Conservation (phyloP, 2,797 vertebrate genomes). For the Crypturellus tataupa region DNA sequence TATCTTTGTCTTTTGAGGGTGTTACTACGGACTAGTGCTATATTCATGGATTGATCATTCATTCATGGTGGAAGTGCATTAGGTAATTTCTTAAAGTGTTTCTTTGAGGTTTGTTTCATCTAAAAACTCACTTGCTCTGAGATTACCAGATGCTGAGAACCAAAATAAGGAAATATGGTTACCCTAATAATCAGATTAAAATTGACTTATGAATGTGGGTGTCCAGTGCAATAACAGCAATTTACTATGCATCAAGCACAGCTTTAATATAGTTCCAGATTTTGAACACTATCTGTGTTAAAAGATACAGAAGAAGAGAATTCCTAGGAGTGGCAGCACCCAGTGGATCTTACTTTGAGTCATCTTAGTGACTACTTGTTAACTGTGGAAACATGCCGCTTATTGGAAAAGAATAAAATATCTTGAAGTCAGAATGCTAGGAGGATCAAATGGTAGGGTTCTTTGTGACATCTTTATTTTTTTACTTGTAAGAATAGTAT, state of each 20-base stretch:
- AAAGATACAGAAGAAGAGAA: not conserved
- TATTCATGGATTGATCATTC: not conserved
- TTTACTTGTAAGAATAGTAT: not conserved
- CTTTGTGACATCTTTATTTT: not conserved
- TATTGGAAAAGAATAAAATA: not conserved
- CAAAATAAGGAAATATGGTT: not conserved
- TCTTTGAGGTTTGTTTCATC: not conserved
- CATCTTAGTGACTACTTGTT: not conserved
- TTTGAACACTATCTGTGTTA: not conserved
- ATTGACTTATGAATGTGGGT: not conserved
- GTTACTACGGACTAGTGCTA: not conserved
- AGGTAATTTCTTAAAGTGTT: not conserved
- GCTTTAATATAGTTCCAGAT: not conserved
- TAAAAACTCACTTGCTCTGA: not conserved
- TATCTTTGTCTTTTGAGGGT: not conserved
- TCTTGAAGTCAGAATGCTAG: not conserved
- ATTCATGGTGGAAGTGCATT: not conserved
- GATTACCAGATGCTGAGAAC: not conserved
- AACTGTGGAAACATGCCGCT: not conserved
- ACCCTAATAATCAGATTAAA: not conserved
- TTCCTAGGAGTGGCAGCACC: not conserved
- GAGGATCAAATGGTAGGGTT: not conserved
- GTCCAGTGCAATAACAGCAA: not conserved
- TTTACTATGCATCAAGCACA: not conserved
- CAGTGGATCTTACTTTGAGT: not conserved